phyloP scores from a whole-genome alignment of 1,140 invertebrate genomes.

The Hyles euphorbiae region DNA sequence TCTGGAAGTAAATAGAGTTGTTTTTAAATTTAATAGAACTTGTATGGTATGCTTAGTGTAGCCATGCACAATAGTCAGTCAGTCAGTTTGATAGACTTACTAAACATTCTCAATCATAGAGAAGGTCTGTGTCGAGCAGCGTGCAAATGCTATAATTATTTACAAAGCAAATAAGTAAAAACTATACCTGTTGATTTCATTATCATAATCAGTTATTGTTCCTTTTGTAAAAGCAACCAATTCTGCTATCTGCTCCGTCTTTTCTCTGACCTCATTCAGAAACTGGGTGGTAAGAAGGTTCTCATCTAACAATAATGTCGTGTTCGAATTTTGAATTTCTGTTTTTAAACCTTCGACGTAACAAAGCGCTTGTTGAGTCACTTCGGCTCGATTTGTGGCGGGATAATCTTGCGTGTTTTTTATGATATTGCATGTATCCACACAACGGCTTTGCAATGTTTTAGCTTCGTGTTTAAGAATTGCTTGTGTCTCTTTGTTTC shows the following conservation, averaged over 20 bases:
- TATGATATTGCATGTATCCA: constrained; percentile 46
- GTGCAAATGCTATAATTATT: no score
- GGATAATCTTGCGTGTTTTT: constrained; percentile 38
- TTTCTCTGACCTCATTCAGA: constrained; percentile 49
- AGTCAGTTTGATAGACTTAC: no score
- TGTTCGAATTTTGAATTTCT: constrained; percentile 46
- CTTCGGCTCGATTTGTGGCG: constrained; percentile 27
- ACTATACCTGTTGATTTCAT: constrained; percentile 51
- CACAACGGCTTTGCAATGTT: constrained; percentile 37
- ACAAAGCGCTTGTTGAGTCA: constrained; percentile 32
- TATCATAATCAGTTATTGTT: constrained; percentile 46
- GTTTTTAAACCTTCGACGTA: constrained; percentile 46
- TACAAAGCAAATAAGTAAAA: no score
- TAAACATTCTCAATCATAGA: no score
- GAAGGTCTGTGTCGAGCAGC: no score
- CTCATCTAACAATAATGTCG: constrained; percentile 38
- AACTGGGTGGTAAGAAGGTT: constrained; percentile 54
- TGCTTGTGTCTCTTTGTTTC: constrained; percentile 41
- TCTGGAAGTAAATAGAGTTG: constrained; percentile 24
- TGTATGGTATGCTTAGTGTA: no score
- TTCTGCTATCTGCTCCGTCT: constrained; percentile 51
- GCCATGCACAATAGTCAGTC: no score
- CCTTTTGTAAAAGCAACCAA: constrained; percentile 53
- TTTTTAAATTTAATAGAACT: no score
- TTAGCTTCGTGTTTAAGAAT: constrained; percentile 44